Evolutionary conservation across 2,113 vertebrate genomes (phyloP).

Genomic region (Carassius auratus): DNA sequence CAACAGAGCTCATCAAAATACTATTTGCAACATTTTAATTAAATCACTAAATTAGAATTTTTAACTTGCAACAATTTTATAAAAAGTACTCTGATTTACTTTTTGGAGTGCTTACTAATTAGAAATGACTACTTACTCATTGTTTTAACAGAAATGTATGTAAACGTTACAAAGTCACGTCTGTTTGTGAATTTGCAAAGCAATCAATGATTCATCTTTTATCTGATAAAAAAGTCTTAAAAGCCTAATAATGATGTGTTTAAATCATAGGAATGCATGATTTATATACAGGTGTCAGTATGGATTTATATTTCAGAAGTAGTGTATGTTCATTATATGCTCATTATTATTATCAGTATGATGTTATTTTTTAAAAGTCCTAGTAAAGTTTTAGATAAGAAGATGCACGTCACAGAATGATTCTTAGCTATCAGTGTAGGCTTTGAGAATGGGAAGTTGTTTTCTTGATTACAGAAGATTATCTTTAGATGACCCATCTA

Average conservation of each 20-base stretch:
- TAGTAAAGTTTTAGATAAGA: neutral
- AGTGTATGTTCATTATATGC: neutral
- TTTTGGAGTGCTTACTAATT: too few relatives aligned
- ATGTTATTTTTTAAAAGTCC: neutral
- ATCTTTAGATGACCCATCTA: neutral
- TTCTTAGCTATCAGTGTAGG: neutral
- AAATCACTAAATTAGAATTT: too few relatives aligned
- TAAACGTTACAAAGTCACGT: too few relatives aligned
- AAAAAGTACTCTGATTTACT: too few relatives aligned
- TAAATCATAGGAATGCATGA: neutral
- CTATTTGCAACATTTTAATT: too few relatives aligned
- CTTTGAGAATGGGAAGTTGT: neutral
- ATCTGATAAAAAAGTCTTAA: constrained; percentile 7
- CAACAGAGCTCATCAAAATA: too few relatives aligned
- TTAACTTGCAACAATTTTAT: too few relatives aligned
- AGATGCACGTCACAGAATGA: neutral
- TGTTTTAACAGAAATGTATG: too few relatives aligned
- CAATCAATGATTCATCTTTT: neutral
- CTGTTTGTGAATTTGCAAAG: neutral
- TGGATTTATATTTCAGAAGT: neutral
- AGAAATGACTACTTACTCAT: too few relatives aligned
- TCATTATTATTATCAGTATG: constrained; percentile 8
- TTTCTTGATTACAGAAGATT: neutral
- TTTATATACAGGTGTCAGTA: too few relatives aligned
- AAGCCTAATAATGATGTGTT: neutral